phyloP scores from a whole-genome alignment of 2,113 vertebrate species.

The Hyperopisus bebe region DNA sequence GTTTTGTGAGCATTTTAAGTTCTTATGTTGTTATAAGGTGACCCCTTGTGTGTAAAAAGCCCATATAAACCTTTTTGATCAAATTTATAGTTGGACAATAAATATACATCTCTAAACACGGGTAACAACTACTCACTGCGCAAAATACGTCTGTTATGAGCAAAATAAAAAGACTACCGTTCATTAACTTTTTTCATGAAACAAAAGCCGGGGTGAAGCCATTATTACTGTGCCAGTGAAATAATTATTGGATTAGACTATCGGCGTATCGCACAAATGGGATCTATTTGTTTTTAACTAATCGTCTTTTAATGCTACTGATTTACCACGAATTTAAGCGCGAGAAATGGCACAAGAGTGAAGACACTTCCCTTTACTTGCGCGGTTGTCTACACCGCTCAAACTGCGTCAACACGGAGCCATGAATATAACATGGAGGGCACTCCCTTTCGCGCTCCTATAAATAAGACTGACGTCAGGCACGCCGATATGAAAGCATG shows the following conservation, averaged over 20 bases:
- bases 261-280: background rate
- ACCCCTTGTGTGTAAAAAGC: background rate
- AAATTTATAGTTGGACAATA: background rate
- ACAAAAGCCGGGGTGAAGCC: background rate
- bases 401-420: background rate
- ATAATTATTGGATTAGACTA: background rate
- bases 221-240: background rate
- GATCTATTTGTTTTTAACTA: background rate
- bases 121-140: background rate
- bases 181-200: background rate
- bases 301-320: background rate
- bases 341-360: background rate
- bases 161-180: background rate
- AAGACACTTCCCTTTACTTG: background rate
- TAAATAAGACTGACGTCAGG: conserved; percentile 21
- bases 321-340: background rate
- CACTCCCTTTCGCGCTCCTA: conserved; percentile 17
- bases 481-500: conserved; percentile 15
- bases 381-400: background rate
- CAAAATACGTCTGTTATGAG: background rate
- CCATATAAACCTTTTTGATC: background rate
- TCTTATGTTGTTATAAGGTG: background rate
- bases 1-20: background rate
- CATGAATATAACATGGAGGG: conserved; percentile 17
- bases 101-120: background rate